A percentile compares a stretch with the other conserved stretches of the same genome.
phyloP scores from a whole-genome alignment of 2,113 vertebrate species.

The Centropus bengalensis region DNA sequence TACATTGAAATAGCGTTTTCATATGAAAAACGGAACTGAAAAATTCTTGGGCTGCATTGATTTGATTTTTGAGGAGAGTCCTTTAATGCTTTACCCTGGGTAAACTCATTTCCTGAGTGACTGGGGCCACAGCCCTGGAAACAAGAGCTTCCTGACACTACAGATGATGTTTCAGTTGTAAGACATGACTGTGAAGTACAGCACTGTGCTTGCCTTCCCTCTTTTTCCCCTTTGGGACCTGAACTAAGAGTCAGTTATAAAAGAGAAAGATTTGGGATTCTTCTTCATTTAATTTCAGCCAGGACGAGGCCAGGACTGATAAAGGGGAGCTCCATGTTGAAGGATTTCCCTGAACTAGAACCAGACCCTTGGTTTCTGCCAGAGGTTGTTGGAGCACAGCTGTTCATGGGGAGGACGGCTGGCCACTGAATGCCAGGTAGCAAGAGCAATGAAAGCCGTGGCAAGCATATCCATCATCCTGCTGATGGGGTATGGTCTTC shows the following conservation, averaged over 20 bases:
- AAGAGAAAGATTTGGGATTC: background rate
- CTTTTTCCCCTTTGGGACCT: background rate
- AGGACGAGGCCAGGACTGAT: background rate
- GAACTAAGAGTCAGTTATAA: background rate
- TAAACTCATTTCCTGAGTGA: background rate
- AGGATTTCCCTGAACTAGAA: background rate
- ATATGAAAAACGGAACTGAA: background rate
- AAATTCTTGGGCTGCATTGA: background rate
- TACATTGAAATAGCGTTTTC: background rate
- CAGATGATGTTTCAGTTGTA: background rate
- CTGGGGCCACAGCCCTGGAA: background rate
- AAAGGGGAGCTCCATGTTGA: background rate
- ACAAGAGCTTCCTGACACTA: background rate
- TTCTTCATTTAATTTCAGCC: background rate
- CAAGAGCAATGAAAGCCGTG: background rate
- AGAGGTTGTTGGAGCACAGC: background rate
- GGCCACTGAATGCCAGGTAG: background rate
- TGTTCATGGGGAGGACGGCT: background rate
- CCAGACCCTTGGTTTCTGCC: background rate
- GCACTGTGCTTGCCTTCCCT: background rate
- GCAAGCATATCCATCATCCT: background rate
- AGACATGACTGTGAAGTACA: background rate
- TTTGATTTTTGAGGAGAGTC: background rate
- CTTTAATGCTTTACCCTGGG: background rate
- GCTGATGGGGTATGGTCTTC: background rate